phyloP scores from a whole-genome alignment of 2,113 vertebrate species.

The Chelonoidis abingdonii region DNA sequence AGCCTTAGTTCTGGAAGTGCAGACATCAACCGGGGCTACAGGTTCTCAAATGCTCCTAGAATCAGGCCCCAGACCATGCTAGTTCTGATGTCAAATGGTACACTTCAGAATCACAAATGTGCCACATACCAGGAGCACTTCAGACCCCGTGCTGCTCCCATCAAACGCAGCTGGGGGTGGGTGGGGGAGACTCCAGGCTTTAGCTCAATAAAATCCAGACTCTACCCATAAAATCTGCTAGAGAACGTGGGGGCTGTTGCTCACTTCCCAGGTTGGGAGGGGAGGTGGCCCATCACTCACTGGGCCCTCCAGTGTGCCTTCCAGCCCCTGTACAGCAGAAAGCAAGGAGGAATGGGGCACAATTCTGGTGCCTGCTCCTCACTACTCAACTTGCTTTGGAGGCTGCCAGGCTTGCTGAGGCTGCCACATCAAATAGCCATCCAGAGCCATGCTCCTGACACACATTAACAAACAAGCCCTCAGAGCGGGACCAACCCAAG shows the following conservation, averaged over 20 bases:
- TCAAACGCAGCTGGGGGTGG: accelerated
- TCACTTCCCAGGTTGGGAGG: slow-evolving; percentile 26
- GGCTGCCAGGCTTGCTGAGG: slow-evolving; percentile 13
- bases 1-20: background rate
- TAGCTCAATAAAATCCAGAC: background rate
- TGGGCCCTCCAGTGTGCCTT: background rate
- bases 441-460: background rate
- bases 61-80: background rate
- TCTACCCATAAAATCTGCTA: background rate
- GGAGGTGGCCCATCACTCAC: background rate
- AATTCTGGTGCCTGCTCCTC: background rate
- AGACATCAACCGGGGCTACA: background rate
- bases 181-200: background rate
- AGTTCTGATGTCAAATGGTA: background rate
- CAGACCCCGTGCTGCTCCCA: too few relatives aligned
- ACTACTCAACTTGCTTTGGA: background rate
- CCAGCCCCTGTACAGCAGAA: background rate
- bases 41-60: background rate
- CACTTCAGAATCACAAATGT: background rate
- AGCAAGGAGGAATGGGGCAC: background rate
- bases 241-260: background rate
- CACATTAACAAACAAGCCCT: background rate
- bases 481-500: accelerated
- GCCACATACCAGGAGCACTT: too few relatives aligned
- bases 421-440: slow-evolving; percentile 58